These are phyloP conservation scores for Operophtera brumata DNA, from an alignment of 2,888 invertebrate species.

Conservation along the genomic window DNA sequence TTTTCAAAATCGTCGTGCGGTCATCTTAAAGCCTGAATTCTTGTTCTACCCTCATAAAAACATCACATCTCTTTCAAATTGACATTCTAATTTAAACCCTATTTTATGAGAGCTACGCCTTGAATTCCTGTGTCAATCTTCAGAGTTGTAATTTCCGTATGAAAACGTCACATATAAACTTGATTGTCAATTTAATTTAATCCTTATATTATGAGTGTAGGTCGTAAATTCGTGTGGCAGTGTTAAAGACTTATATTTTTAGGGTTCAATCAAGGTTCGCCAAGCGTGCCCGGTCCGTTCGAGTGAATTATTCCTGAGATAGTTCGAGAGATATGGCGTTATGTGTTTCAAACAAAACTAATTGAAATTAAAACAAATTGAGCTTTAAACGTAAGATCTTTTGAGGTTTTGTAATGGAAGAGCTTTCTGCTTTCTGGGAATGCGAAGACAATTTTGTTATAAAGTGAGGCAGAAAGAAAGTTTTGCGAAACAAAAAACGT, in stretches of 20 bases:
- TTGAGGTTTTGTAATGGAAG: slow-evolving; percentile 28
- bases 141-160: not conserved
- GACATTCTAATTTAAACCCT: slow-evolving; percentile 18
- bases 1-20: slow-evolving; percentile 72
- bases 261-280: slow-evolving; percentile 13
- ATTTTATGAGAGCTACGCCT: slow-evolving; percentile 7
- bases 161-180: slow-evolving; percentile 13
- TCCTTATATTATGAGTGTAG: slow-evolving; percentile 15
- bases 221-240: slow-evolving; percentile 11
- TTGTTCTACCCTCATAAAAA: slow-evolving; percentile 22
- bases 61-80: not conserved
- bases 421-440: not conserved
- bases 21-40: slow-evolving; percentile 44
- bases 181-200: slow-evolving; percentile 5
- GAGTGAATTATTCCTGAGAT: slow-evolving; percentile 71
- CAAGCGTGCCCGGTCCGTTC: slow-evolving; percentile 42
- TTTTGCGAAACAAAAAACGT: too few relatives aligned
- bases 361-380: slow-evolving; percentile 68
- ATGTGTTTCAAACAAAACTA: slow-evolving; percentile 66
- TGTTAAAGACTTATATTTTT: slow-evolving; percentile 21
- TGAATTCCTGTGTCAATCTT: slow-evolving; percentile 1
- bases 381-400: slow-evolving; percentile 55
- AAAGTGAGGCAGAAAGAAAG: too few relatives aligned
- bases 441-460: slow-evolving; percentile 6
- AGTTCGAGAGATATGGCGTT: slow-evolving; percentile 66